Percentiles rank a stretch among this genome's conserved stretches.
Evolutionary conservation across 2,888 invertebrate species (phyloP).

Genomic region (Stomorhina lunata): DNA sequence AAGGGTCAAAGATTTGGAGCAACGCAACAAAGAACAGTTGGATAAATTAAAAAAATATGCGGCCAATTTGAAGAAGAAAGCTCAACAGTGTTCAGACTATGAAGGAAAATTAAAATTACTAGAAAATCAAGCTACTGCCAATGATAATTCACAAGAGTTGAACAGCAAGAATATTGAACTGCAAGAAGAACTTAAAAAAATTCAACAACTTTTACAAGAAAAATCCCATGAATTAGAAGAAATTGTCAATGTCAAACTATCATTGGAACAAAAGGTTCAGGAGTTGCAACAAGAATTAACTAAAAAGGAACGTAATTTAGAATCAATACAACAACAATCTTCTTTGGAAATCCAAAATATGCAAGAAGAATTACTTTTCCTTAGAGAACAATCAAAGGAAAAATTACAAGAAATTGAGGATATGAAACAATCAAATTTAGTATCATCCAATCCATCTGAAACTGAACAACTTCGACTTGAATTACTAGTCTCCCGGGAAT

Average conservation of each 20-base stretch:
- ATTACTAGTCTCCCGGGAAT: background rate
- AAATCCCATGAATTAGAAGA: slow-evolving; percentile 41
- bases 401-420: slow-evolving; percentile 22
- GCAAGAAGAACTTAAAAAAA: slow-evolving; percentile 29
- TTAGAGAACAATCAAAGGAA: slow-evolving; percentile 24
- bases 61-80: slow-evolving; percentile 87
- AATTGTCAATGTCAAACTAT: slow-evolving; percentile 9
- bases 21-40: slow-evolving; percentile 85
- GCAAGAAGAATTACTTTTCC: slow-evolving; percentile 20
- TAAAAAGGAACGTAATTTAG: slow-evolving; percentile 26
- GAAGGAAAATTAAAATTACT: slow-evolving; percentile 81
- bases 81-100: slow-evolving; percentile 83
- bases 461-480: slow-evolving; percentile 23
- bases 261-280: slow-evolving; percentile 64
- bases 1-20: slow-evolving; percentile 80
- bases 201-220: background rate
- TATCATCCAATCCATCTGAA: background rate
- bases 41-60: slow-evolving; percentile 91
- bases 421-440: background rate
- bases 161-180: slow-evolving; percentile 15
- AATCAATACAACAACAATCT: slow-evolving; percentile 11
- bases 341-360: slow-evolving; percentile 34
- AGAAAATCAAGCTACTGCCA: slow-evolving; percentile 61
- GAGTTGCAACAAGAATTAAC: slow-evolving; percentile 65
- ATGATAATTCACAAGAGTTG: slow-evolving; percentile 59